phyloP scores from a whole-genome alignment of 2,888 invertebrate genomes.

The Endotricha flammealis region DNA sequence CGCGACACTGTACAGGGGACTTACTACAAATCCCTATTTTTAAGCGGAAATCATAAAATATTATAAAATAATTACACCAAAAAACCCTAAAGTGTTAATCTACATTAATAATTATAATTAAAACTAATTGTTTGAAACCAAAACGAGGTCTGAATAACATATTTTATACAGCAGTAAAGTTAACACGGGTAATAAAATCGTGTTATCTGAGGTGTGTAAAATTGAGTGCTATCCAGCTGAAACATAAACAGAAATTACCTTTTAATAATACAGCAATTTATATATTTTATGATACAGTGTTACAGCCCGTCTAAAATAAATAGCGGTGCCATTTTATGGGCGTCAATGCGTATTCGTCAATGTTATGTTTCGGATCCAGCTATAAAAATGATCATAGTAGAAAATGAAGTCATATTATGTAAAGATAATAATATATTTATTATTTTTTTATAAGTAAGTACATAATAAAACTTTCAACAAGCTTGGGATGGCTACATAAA shows the following conservation, averaged over 20 bases:
- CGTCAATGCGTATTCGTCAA: neutral
- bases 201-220: constrained; percentile 51
- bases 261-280: constrained; percentile 38
- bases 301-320: constrained; percentile 5
- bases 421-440: too few relatives aligned
- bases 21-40: too few relatives aligned
- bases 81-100: too few relatives aligned
- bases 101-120: too few relatives aligned
- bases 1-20: too few relatives aligned
- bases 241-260: constrained; percentile 38
- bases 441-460: too few relatives aligned
- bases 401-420: too few relatives aligned
- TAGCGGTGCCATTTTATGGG: neutral
- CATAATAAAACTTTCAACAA: too few relatives aligned
- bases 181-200: constrained; percentile 49
- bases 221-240: constrained; percentile 37
- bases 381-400: neutral
- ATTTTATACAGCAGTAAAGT: constrained; percentile 48
- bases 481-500: too few relatives aligned
- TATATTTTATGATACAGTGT: constrained; percentile 29
- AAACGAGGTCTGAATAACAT: constrained; percentile 9
- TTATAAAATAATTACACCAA: too few relatives aligned
- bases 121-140: neutral
- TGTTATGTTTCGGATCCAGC: neutral
- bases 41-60: too few relatives aligned